phyloP scores from a whole-genome alignment of 2,888 invertebrate genomes.

The Sphaerophoria taeniata region DNA sequence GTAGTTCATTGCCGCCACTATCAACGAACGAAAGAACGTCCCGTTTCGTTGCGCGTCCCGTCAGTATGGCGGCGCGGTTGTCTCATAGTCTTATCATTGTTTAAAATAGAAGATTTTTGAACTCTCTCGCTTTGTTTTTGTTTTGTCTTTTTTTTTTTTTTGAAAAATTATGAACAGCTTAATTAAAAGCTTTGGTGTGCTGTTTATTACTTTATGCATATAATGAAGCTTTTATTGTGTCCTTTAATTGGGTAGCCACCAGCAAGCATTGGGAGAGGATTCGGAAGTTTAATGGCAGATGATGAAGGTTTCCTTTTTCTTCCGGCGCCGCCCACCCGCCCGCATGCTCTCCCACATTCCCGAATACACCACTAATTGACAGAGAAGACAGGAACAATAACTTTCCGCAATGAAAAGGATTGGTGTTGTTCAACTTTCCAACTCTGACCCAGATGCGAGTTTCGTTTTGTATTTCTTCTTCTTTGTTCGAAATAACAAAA shows the following conservation, averaged over 20 bases:
- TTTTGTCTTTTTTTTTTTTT: slow-evolving; percentile 5
- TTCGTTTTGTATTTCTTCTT: slow-evolving; percentile 18
- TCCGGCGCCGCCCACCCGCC: background rate
- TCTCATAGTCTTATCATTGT: slow-evolving; percentile 19
- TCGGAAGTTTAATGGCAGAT: slow-evolving; percentile 45
- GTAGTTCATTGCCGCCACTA: slow-evolving; percentile 45
- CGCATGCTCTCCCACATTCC: background rate
- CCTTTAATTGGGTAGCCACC: slow-evolving; percentile 33
- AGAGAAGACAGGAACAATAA: slow-evolving; percentile 34
- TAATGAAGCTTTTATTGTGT: slow-evolving; percentile 49
- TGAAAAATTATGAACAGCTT: slow-evolving; percentile 50
- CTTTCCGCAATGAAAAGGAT: slow-evolving; percentile 33
- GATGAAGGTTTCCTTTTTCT: background rate
- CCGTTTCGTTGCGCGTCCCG: background rate
- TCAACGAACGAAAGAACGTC: background rate
- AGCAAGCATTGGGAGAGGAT: background rate
- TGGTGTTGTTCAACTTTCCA: slow-evolving; percentile 39
- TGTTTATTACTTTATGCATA: slow-evolving; percentile 59
- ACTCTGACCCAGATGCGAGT: slow-evolving; percentile 34
- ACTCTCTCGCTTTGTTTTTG: slow-evolving; percentile 44
- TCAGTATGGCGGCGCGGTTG: background rate
- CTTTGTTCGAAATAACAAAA: slow-evolving; percentile 21
- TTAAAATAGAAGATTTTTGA: slow-evolving; percentile 55
- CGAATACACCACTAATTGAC: slow-evolving; percentile 7
- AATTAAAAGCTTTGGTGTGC: slow-evolving; percentile 58